Evolutionary conservation across 2,888 invertebrate species (phyloP), one percentile per base, ranked within the genome.

Genomic region (Torymus auratus): DNA sequence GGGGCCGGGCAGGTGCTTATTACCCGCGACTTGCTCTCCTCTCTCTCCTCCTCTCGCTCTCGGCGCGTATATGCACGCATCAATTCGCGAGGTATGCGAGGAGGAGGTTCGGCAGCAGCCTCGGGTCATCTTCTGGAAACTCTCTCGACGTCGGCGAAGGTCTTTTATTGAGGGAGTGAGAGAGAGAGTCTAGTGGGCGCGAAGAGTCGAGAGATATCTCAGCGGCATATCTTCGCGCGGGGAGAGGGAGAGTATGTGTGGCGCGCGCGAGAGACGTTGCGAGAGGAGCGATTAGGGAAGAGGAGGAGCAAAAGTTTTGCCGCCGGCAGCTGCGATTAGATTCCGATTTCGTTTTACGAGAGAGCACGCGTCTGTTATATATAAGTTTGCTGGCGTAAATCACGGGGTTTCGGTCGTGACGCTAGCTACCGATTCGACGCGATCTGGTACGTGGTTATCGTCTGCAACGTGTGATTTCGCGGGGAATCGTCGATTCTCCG

Each of bases 1-100:
- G 71, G 11, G 64, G 41, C 52, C 86, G 86, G 90, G 90, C 90
- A 90, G 90, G 90, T 90, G 90, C 90, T 90, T 90, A 90, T 90
- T 90, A 90, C 88, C 88, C 85, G 77, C 74, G 83, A 75, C 62
- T 71, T 68, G 77, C 71, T 81, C 71, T 74, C 80, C 41, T 17
- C 64, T 15, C 67, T 53, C 23, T 53, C 53, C 71, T 74, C 80
- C 41, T 17, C 64, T 15, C 61, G 41, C 41, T 41, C 41, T 28
- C 23, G 23, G 41, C 41, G 41, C 41, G 41, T 41, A 41, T 41
- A 41, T 41, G 41, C 41, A 41, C 41, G 41, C 41, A 41, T 41
- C 41, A 41, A 41, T 28, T 23, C 53, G 71, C 15, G 41, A 62
- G 50, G 60, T 55, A 52, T 41, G 69, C 61, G 41, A 53, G 23